Conservation (phyloP, 1,140 invertebrate species). For the Hyphantria cunea region DNA sequence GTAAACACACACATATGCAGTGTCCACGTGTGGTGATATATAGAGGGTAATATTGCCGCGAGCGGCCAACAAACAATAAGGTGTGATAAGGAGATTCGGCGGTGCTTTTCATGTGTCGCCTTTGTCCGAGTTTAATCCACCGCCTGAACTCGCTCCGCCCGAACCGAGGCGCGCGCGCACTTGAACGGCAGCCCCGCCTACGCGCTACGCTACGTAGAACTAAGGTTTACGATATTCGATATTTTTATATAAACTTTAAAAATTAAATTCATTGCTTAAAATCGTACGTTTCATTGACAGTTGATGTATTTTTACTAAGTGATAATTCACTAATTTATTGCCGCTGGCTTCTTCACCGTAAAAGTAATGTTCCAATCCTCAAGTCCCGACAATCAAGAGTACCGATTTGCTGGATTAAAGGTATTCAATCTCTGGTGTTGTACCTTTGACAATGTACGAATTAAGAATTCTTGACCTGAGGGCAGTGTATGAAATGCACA, state of each 20-base stretch:
- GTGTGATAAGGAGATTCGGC: conserved; percentile 73
- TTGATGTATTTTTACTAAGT: too few species aligned
- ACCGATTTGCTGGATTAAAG: too few species aligned
- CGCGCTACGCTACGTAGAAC: conserved; percentile 25
- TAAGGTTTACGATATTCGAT: background rate
- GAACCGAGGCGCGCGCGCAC: conserved; percentile 29
- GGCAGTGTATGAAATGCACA: too few species aligned
- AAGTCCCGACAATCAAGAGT: too few species aligned
- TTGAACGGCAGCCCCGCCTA: conserved; percentile 17
- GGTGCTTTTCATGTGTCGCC: conserved; percentile 70
- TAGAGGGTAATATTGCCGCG: conserved; percentile 63
- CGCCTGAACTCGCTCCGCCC: conserved; percentile 42
- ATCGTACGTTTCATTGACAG: too few species aligned
- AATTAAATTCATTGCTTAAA: too few species aligned
- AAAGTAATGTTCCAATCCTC: too few species aligned
- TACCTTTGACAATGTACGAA: too few species aligned
- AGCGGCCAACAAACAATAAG: conserved; percentile 69
- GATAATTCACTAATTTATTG: too few species aligned
- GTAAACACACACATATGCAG: conserved; percentile 23
- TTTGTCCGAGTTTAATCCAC: conserved; percentile 73
- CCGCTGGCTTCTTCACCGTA: too few species aligned
- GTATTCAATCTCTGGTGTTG: too few species aligned
- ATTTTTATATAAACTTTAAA: background rate
- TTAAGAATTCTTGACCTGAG: too few species aligned
- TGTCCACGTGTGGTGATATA: conserved; percentile 67